Percentiles rank a stretch among this genome's conserved stretches.
Conservation (phyloP, 2,797 vertebrate species). For the Mus caroli region DNA sequence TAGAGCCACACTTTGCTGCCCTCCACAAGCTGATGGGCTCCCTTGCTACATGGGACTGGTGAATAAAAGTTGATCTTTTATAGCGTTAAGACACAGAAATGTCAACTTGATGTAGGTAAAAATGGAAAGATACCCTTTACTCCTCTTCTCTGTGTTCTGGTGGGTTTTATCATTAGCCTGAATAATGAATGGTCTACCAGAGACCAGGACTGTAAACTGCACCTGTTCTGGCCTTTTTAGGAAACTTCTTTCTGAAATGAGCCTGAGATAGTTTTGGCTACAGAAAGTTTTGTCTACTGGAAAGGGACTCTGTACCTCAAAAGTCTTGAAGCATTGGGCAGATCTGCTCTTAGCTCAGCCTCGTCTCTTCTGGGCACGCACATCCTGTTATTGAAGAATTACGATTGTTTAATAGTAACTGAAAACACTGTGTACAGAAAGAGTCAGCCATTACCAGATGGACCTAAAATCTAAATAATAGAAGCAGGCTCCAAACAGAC, state of each 20-base stretch:
- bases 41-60: not conserved
- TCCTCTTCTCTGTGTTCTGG: not conserved
- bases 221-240: not conserved
- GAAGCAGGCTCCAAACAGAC: slow-evolving; percentile 76
- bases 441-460: slow-evolving; percentile 75
- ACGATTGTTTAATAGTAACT: slow-evolving; percentile 64
- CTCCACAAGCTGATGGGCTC: not conserved
- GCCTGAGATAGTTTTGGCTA: not conserved
- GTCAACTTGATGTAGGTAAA: not conserved
- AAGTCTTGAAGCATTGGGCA: no score
- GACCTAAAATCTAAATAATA: slow-evolving; percentile 67
- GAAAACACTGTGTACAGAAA: slow-evolving; percentile 72
- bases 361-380: not conserved
- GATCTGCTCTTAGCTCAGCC: not conserved
- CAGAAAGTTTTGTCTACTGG: no score
- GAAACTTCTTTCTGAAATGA: not conserved
- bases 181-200: not conserved
- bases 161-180: not conserved
- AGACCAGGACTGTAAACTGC: not conserved
- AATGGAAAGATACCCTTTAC: not conserved
- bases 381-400: slow-evolving; percentile 49
- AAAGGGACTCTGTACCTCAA: not conserved
- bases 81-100: not conserved
- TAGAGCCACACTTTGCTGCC: not conserved
- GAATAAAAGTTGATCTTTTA: slow-evolving; percentile 4